Base-by-base conservation (phyloP, 2,888 invertebrate species). In the Eupithecia abbreviata region DNA sequence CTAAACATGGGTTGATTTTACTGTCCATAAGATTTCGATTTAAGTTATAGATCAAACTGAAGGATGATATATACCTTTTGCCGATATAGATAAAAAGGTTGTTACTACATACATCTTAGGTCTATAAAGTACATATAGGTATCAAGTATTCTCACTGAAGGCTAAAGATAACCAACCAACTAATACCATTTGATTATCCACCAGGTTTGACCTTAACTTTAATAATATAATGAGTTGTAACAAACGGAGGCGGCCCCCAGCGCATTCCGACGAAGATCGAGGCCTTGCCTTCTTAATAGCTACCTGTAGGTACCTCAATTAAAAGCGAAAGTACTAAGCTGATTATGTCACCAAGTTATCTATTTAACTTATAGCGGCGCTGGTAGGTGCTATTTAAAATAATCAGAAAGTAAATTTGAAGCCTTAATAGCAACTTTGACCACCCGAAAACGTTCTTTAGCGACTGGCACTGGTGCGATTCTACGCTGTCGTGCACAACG, bases 401-500 rank as follows among this genome's bases (percentile, higher is more conserved):
- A 62, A 30, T 62, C 18, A 4, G 30, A 30, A 62, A 62, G 62
- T 58, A 18, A 30, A 12, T 5, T 68, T 43, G 10, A 68, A 68
- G 42, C n/a, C 43, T n/a, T 10, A 10, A 30, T 30, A 43, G 2
- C 67, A n/a, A n/a, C 15, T 13, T 66, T 68, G n/a, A 45, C 67
- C n/a, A 68, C 43, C 42, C 42, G 67, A 43, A 30, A 1, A 30
- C 30, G 30, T 30, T 30, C 30, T 30, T 30, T 30, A 30, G 30
- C 30, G 30, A 30, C 30, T 30, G 30, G 30, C 1, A 30, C 30
- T 30, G 30, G 30, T 30, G 30, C 30, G 95, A 75, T 95, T 95
- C 89, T 95, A 95, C 86, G 95, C 95, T 51, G 93, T 95, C 49
- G 95, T 95, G 13, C 92, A 89, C 87, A 91, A 85, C 80, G 93